Percentiles rank a stretch among this genome's conserved stretches.
These are phyloP conservation scores for Phrynocephalus versicolor DNA, from an alignment of 2,113 vertebrate genomes.

Conservation along the genomic window DNA sequence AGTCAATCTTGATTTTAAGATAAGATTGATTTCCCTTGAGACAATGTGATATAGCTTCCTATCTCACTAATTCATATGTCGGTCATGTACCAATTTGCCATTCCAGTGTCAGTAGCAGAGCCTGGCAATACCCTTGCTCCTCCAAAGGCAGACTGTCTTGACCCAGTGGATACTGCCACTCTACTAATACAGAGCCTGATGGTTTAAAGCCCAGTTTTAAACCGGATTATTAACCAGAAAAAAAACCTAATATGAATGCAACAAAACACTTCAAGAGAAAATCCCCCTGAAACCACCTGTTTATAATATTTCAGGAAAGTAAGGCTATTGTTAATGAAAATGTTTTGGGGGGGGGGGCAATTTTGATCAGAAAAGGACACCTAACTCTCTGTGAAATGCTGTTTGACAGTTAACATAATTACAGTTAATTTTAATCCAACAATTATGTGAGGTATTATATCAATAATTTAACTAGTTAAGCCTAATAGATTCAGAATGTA, in stretches of 20 bases:
- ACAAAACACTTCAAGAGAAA: not conserved
- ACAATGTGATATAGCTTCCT: not conserved
- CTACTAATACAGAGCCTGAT: not conserved
- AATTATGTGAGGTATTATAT: conserved; percentile 48
- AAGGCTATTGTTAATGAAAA: conserved; percentile 11
- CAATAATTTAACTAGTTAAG: conserved; percentile 55
- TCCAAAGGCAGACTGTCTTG: not conserved
- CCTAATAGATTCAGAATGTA: conserved; percentile 42
- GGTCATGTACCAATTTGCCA: not conserved
- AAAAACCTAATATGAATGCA: conserved; percentile 22
- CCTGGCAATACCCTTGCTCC: not conserved
- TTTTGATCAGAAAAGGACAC: conserved; percentile 31
- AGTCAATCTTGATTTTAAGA: not conserved
- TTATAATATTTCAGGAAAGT: conserved; percentile 18
- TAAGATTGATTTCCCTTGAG: not conserved
- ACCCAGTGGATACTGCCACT: rapidly evolving
- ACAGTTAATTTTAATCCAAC: conserved; percentile 40
- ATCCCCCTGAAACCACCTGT: not conserved
- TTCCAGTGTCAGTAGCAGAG: too few species aligned
- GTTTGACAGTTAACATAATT: conserved; percentile 56
- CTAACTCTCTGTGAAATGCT: conserved; percentile 22
- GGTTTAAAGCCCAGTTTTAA: not conserved
- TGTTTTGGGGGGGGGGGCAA: not conserved
- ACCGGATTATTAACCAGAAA: not conserved
- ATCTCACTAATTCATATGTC: not conserved